phyloP scores from a whole-genome alignment of 1,140 invertebrate genomes.

The Proctacanthus coquilletti region DNA sequence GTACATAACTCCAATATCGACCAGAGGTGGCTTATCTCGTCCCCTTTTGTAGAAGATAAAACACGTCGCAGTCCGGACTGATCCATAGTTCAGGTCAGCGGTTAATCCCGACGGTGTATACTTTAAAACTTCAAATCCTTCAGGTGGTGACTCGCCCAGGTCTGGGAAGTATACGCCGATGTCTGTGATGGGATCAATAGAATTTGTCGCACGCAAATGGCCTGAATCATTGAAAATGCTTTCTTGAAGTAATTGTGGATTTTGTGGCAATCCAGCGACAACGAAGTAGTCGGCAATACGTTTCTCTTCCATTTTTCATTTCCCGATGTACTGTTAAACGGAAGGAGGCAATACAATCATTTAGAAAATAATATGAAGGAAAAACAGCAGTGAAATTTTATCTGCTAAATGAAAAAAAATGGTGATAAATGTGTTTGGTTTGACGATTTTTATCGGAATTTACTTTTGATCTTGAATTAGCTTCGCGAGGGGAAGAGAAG shows the following conservation, averaged over 20 bases:
- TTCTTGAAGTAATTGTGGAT: constrained; percentile 65
- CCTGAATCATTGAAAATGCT: constrained; percentile 62
- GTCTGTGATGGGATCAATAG: constrained; percentile 82
- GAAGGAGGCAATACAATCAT: too few species aligned
- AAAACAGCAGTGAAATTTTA: too few species aligned
- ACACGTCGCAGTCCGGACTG: constrained; percentile 80
- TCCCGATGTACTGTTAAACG: too few species aligned
- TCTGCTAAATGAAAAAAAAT: too few species aligned
- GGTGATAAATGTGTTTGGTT: too few species aligned
- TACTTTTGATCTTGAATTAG: too few species aligned
- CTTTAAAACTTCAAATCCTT: constrained; percentile 68
- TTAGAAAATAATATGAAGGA: too few species aligned
- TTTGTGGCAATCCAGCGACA: constrained; percentile 80
- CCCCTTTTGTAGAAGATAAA: constrained; percentile 85
- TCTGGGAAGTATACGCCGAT: constrained; percentile 78
- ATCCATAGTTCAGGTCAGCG: constrained; percentile 95
- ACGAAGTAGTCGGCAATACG: constrained; percentile 92
- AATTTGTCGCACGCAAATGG: constrained; percentile 52
- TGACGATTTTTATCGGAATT: too few species aligned
- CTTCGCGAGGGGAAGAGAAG: too few species aligned
- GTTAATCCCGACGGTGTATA: constrained; percentile 68
- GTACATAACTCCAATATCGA: constrained; percentile 93
- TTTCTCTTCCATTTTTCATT: constrained; percentile 54
- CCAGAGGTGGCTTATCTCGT: constrained; percentile 86
- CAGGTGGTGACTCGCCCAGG: constrained; percentile 69